Evolutionary conservation across 2,888 invertebrate species (phyloP).

Genomic region (Mimumesa dahlbomi): DNA sequence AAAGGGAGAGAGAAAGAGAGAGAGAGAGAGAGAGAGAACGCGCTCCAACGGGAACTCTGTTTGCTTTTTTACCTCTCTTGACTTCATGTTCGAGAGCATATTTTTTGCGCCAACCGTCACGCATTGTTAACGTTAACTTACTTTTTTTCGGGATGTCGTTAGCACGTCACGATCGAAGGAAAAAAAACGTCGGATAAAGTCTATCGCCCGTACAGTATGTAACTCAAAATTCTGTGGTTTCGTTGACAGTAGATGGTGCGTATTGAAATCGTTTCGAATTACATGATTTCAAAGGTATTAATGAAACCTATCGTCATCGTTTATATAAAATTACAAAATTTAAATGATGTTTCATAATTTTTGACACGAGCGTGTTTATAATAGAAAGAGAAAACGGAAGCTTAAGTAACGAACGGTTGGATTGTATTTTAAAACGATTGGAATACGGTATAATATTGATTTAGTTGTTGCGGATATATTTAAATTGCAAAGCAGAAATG

Average conservation of each 20-base stretch:
- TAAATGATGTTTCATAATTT: background rate
- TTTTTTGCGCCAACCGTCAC: constrained; percentile 72
- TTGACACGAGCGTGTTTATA: background rate
- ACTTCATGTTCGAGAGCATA: constrained; percentile 69
- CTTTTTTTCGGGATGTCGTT: constrained; percentile 30
- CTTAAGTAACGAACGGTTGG: no score
- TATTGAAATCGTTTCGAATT: background rate
- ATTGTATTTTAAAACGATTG: no score
- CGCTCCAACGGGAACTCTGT: constrained; percentile 61
- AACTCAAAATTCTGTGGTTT: constrained; percentile 26
- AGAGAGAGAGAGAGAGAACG: constrained; percentile 34
- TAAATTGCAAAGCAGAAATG: no score
- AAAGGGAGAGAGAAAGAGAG: constrained; percentile 15
- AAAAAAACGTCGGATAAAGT: constrained; percentile 35
- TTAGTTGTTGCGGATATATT: no score
- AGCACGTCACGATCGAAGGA: constrained; percentile 35
- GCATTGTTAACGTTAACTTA: constrained; percentile 71
- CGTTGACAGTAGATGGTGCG: background rate
- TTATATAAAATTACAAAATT: no score
- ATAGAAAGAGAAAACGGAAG: no score
- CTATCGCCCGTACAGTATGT: background rate
- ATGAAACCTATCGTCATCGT: no score
- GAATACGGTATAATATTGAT: no score
- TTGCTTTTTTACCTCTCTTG: constrained; percentile 72
- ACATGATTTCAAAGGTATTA: background rate